Conservation (phyloP, 2,797 vertebrate species). For the Acropternis orthonyx region DNA sequence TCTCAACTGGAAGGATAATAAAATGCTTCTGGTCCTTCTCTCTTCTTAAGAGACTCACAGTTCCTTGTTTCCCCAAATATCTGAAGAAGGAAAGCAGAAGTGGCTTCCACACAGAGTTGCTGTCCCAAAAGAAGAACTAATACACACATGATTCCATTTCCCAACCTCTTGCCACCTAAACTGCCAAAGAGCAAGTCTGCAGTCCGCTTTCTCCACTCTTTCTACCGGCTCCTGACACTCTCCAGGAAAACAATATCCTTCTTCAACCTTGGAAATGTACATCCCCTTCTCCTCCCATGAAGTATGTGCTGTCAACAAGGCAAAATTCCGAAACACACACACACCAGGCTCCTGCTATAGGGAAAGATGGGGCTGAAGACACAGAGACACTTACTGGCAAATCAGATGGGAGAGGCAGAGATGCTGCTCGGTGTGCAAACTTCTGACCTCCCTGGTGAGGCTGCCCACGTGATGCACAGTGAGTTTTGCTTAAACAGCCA, state of each 20-base stretch:
- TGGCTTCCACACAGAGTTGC: background rate
- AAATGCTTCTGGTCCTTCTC: background rate
- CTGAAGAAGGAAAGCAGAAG: constrained; percentile 27
- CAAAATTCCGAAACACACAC: background rate
- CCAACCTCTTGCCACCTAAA: background rate
- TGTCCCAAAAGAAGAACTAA: background rate
- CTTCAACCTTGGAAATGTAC: background rate
- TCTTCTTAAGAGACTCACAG: background rate
- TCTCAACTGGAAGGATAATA: background rate
- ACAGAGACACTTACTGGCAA: background rate
- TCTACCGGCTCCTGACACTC: background rate
- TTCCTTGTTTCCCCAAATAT: background rate
- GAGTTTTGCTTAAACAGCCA: rapidly evolving
- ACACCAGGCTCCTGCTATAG: background rate
- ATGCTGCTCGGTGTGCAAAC: background rate
- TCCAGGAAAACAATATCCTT: background rate
- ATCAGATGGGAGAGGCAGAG: background rate
- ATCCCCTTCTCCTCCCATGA: background rate
- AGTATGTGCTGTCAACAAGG: background rate
- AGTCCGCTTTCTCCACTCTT: background rate
- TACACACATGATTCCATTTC: background rate
- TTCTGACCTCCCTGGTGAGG: background rate
- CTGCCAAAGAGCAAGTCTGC: background rate
- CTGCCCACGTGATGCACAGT: background rate
- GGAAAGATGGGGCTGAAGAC: background rate